A percentile compares a stretch with the other conserved stretches of the same genome.
These are phyloP conservation scores for Apocheima hispidaria DNA, from an alignment of 2,888 invertebrate species.

Conservation along the genomic window DNA sequence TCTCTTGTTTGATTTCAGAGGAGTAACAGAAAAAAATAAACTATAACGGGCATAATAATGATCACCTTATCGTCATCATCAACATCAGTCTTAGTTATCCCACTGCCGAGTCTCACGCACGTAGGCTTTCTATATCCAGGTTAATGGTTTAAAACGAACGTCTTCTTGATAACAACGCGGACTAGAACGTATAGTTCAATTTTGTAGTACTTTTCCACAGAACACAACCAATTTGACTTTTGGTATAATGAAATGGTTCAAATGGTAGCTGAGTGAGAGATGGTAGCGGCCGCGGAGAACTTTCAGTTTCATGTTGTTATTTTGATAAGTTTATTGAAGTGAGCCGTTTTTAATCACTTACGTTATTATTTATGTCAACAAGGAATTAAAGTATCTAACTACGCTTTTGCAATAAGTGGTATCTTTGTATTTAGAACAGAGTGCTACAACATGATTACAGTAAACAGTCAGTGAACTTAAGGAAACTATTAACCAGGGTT, in stretches of 20 bases:
- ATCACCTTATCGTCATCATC: too few relatives aligned
- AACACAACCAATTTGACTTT: too few relatives aligned
- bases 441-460: too few relatives aligned
- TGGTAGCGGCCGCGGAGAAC: too few relatives aligned
- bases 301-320: too few relatives aligned
- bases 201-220: neutral
- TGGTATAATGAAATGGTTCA: too few relatives aligned
- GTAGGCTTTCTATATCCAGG: neutral
- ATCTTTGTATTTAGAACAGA: neutral
- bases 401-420: neutral
- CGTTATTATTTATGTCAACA: neutral
- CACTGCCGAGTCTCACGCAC: neutral
- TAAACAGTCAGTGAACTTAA: neutral
- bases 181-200: neutral
- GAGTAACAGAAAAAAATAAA: too few relatives aligned
- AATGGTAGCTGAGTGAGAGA: too few relatives aligned
- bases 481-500: neutral
- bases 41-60: too few relatives aligned
- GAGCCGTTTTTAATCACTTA: too few relatives aligned
- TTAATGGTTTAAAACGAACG: neutral
- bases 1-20: too few relatives aligned
- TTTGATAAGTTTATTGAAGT: too few relatives aligned
- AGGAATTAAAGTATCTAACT: neutral
- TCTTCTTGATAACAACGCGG: neutral
- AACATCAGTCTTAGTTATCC: neutral